Evolutionary conservation across 2,888 invertebrate genomes (phyloP), one percentile per base, ranked within the genome.

Genomic region (Acanthoscelides obtectus): DNA sequence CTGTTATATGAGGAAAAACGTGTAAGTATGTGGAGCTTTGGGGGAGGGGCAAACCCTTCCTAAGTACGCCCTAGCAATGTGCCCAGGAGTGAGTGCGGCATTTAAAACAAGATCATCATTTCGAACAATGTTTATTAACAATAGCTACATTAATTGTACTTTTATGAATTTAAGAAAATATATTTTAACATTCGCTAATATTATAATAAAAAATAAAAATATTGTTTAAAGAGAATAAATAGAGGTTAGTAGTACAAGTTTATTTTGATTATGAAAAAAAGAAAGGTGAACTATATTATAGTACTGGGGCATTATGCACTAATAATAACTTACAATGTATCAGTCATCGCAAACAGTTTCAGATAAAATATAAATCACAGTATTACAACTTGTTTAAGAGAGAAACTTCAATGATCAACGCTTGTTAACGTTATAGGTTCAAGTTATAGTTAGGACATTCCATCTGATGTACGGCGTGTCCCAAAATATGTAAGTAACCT

Each of bases 331-430:
- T 76, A 77, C 73, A 75, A 73, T 73, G 72, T 74, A 77, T 77
- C 77, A 77, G 77, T 77, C 77, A 76, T 72, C 71, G 72, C 71
- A 71, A 77, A 75, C 74, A 75, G 74, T 73, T 75, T 74, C 73
- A 75, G 72, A 75, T 76, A 76, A 74, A 74, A 73, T 75, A 74
- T 75, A 71, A 76, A 77, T 75, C 75, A 77, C 75, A 75, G 75
- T 75, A 69, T 74, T 73, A 77, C 69, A 73, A 71, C 72, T 71
- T 73, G 70, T 72, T 70, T n/a, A 68, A n/a, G 67, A 22, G 22
- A n/a, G 19, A 22, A 22, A 22, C 25, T 20, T 25, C 72, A 70
- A 70, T 45, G 45, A 12, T 45, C 45, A 45, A 45, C 45, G 45
- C 45, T 45, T 45, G 45, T 45, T 45, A 45, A 45, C 45, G 6